Evolutionary conservation across 2,797 vertebrate species (phyloP).

Genomic region (Ctenosaura bakeri): DNA sequence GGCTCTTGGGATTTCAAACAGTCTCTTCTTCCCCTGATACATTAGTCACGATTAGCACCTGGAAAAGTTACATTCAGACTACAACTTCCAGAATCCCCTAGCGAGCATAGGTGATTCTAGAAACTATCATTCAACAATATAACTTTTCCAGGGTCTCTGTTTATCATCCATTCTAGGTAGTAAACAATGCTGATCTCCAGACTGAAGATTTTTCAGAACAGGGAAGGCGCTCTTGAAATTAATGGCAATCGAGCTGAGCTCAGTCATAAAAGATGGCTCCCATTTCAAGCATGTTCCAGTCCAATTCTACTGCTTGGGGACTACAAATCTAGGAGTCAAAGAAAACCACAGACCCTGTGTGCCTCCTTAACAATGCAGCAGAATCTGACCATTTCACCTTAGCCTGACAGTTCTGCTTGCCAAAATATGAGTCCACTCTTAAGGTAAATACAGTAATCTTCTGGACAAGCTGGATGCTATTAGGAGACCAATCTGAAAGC

Average conservation of each 20-base stretch:
- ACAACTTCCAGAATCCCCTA: no score
- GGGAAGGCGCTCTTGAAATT: background rate
- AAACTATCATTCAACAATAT: no score
- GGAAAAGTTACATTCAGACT: no score
- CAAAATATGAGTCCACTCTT: background rate
- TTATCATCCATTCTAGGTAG: background rate
- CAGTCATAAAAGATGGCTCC: background rate
- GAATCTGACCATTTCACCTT: background rate
- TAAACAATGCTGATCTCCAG: background rate
- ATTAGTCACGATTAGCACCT: background rate
- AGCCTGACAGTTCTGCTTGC: background rate
- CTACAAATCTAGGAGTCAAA: background rate
- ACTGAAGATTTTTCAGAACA: background rate
- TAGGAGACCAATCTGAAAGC: background rate
- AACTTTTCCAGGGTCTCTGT: no score
- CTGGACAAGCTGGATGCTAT: background rate
- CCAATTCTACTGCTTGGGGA: background rate
- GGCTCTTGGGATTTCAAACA: background rate
- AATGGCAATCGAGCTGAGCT: background rate
- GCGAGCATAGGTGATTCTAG: no score
- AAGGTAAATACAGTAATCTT: background rate
- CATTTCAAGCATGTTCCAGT: background rate
- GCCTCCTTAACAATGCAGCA: background rate
- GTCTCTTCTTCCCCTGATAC: background rate
- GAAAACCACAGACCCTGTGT: background rate